Evolutionary conservation across 35 echinoderm and acorn worm genomes (phyloP).

Genomic region (Eucidaris tribuloides): DNA sequence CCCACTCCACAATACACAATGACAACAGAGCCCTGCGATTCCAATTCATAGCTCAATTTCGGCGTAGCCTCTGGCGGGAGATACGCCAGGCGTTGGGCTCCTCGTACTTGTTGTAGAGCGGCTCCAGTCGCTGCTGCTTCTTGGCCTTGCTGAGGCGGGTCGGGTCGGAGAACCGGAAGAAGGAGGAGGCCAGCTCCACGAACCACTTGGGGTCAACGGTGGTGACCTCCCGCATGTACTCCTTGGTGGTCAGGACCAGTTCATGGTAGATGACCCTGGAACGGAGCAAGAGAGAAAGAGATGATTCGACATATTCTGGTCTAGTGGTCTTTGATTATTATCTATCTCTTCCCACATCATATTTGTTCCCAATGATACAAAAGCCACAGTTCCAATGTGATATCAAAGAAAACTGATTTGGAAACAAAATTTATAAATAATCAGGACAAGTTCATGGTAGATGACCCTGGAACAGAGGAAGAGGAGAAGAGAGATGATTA

Average conservation of each 20-base stretch:
- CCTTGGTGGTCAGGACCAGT: constrained; percentile 96
- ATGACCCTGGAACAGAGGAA: too few species aligned
- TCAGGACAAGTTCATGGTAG: too few species aligned
- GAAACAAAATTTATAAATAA: too few species aligned
- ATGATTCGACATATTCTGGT: background rate
- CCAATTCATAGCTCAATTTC: constrained; percentile 52
- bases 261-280: constrained; percentile 97
- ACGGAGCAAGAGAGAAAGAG: background rate
- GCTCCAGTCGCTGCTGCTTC: constrained; percentile 96
- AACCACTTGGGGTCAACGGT: constrained; percentile 92
- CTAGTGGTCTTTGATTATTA: background rate
- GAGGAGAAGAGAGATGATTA: too few species aligned
- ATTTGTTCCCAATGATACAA: too few species aligned
- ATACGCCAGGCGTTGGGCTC: constrained; percentile 99
- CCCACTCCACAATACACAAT: background rate
- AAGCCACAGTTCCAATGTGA: too few species aligned
- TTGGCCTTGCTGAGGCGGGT: constrained; percentile 96
- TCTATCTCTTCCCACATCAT: too few species aligned
- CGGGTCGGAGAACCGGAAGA: constrained; percentile 92
- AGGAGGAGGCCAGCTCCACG: constrained; percentile 85
- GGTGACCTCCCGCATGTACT: constrained; percentile 97
- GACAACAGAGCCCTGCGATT: background rate
- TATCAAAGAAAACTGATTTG: too few species aligned
- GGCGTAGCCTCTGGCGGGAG: constrained; percentile 86
- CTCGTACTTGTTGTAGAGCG: constrained; percentile 99